Conservation (phyloP, 1,140 invertebrate genomes). For the Heliconius melpomene region DNA sequence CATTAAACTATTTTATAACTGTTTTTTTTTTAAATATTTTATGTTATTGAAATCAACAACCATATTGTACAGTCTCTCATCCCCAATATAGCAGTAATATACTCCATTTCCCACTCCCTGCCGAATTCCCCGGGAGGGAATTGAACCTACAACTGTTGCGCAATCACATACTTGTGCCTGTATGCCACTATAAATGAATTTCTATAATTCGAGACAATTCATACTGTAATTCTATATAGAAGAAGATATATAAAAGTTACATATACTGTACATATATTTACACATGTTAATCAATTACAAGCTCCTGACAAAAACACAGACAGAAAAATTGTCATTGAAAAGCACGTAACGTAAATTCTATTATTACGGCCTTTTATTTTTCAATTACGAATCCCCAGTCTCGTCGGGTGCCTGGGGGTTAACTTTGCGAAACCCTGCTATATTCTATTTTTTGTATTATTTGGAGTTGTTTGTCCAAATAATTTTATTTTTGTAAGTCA, state of each 20-base stretch:
- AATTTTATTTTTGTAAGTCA: neutral
- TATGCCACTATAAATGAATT: neutral
- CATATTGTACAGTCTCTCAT: no score
- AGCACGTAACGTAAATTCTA: conserved; percentile 80
- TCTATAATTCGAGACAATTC: neutral
- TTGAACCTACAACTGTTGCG: no score
- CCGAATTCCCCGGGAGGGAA: no score
- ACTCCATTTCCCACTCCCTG: no score
- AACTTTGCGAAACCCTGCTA: conserved; percentile 62
- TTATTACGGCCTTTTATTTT: conserved; percentile 81
- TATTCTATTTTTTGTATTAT: conserved; percentile 48
- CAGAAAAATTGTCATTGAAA: conserved; percentile 77
- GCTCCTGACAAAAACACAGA: conserved; percentile 74
- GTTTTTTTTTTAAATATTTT: no score
- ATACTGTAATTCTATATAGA: neutral
- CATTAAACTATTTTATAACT: no score
- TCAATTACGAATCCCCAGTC: conserved; percentile 74
- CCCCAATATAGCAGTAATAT: no score
- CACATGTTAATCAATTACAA: conserved; percentile 51
- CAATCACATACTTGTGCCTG: no score
- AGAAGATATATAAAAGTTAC: neutral
- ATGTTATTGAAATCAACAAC: no score
- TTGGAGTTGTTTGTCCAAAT: neutral
- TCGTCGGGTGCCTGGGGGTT: conserved; percentile 67
- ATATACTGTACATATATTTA: conserved; percentile 31